These are phyloP conservation scores for Diarsia dahlii DNA, from an alignment of 2,888 invertebrate genomes.

Conservation along the genomic window DNA sequence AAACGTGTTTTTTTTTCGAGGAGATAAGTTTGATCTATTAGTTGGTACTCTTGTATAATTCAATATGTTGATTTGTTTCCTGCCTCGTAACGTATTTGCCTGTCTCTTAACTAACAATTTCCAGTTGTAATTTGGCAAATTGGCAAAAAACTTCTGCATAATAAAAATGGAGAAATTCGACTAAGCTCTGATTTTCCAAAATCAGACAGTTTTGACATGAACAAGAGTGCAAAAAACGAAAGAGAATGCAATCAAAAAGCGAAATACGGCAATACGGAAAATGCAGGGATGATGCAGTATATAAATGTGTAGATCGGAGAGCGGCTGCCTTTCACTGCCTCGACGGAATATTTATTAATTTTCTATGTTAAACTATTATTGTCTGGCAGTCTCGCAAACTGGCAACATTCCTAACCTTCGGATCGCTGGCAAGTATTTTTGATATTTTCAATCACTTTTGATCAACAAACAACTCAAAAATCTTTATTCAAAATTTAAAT, in stretches of 20 bases:
- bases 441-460: conserved; percentile 56
- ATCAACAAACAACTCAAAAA: conserved; percentile 45
- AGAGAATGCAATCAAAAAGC: background rate
- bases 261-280: conserved; percentile 21
- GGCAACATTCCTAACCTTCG: conserved; percentile 30
- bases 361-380: conserved; percentile 35
- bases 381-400: conserved; percentile 11
- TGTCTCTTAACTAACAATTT: too few species aligned
- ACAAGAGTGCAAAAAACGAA: conserved; percentile 11
- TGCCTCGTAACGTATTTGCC: too few species aligned
- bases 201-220: conserved; percentile 1
- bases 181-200: conserved; percentile 11
- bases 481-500: conserved; percentile 49
- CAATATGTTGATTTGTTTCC: background rate
- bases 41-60: background rate
- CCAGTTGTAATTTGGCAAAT: too few species aligned
- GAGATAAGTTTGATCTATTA: conserved; percentile 44
- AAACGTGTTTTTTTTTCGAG: conserved; percentile 21
- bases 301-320: background rate
- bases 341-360: conserved; percentile 33
- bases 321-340: background rate
- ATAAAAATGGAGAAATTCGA: background rate
- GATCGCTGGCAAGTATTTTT: conserved; percentile 26
- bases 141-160: background rate
- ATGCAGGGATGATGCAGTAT: conserved; percentile 17